phyloP scores from a whole-genome alignment of 2,888 invertebrate species.

The Neuroscelio doddi region DNA sequence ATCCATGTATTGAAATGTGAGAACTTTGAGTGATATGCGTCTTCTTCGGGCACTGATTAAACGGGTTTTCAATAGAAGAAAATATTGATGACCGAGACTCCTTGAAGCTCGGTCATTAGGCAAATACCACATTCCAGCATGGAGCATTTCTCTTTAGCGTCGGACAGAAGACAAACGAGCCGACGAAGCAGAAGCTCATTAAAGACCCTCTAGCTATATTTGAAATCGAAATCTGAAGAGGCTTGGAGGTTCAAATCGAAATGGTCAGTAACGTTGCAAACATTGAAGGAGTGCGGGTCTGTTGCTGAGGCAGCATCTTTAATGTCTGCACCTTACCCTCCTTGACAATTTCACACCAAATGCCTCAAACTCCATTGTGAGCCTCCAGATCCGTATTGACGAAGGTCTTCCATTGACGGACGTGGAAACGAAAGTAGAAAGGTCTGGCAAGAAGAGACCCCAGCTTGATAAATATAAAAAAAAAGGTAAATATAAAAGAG shows the following conservation, averaged over 20 bases:
- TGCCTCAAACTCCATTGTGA: neutral
- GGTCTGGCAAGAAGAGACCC: neutral
- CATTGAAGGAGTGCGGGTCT: neutral
- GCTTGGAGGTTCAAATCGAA: constrained; percentile 2
- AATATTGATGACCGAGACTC: constrained; percentile 19
- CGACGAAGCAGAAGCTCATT: constrained; percentile 11
- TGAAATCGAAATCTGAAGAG: constrained; percentile 16
- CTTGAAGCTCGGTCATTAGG: constrained; percentile 27
- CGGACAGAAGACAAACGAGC: constrained; percentile 7
- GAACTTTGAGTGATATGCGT: too few species aligned
- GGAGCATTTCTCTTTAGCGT: constrained; percentile 25
- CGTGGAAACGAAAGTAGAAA: constrained; percentile 1
- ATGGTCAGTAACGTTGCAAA: neutral
- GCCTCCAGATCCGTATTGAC: neutral
- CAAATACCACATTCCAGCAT: constrained; percentile 21
- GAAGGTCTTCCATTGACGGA: neutral
- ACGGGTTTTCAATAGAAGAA: constrained; percentile 5
- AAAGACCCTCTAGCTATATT: constrained; percentile 5
- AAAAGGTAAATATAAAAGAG: too few species aligned
- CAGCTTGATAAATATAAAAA: too few species aligned
- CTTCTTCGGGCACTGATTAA: too few species aligned
- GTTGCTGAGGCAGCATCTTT: neutral
- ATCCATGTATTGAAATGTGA: too few species aligned
- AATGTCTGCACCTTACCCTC: neutral
- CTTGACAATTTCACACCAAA: constrained; percentile 7